phyloP scores from a whole-genome alignment of 37 sponge, comb jelly and placozoan genomes.

The Haliclona indistincta region DNA sequence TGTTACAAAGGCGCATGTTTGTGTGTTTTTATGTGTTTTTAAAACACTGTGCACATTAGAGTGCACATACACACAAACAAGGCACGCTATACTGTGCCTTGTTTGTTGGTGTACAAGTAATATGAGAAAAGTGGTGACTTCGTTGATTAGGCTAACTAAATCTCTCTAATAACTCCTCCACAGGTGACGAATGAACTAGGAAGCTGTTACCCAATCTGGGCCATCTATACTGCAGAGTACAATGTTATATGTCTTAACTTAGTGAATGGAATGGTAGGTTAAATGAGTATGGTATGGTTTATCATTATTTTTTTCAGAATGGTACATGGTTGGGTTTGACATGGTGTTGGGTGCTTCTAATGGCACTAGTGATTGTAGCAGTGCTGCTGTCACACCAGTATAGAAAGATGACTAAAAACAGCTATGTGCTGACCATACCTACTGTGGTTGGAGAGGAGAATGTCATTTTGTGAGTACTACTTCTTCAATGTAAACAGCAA shows the following conservation, averaged over 20 bases:
- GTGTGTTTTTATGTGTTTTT: too few species aligned
- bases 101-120: too few species aligned
- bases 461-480: too few species aligned
- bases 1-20: too few species aligned
- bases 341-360: slow-evolving; percentile 45
- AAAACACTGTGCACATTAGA: too few species aligned
- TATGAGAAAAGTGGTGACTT: too few species aligned
- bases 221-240: not conserved
- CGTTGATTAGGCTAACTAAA: too few species aligned
- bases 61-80: too few species aligned
- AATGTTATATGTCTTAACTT: slow-evolving; percentile 4
- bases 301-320: slow-evolving; percentile 32
- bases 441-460: not conserved
- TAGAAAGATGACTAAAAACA: not conserved
- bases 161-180: too few species aligned
- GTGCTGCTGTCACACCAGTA: slow-evolving; percentile 33
- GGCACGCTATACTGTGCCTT: too few species aligned
- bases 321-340: slow-evolving; percentile 61
- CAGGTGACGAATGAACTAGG: slow-evolving; percentile 28
- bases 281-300: not conserved
- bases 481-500: too few species aligned
- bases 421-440: not conserved
- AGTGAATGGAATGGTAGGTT: slow-evolving; percentile 30
- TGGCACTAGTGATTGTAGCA: slow-evolving; percentile 18
- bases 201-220: slow-evolving; percentile 1